Base-by-base conservation (phyloP, 35 echinoderm and acorn worm genomes). In the Ophioderma brevispina region DNA sequence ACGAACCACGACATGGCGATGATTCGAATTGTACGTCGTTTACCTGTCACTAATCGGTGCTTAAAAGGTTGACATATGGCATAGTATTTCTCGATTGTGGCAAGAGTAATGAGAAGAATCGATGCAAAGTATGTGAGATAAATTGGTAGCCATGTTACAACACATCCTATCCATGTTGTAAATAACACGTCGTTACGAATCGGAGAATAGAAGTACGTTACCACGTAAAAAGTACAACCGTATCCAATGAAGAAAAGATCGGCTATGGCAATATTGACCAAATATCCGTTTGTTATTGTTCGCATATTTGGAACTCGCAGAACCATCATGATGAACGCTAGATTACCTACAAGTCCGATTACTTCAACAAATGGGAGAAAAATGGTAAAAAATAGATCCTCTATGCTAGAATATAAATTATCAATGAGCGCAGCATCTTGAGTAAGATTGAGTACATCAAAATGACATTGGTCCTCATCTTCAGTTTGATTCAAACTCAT, bases 1-100 rank as follows among this genome's bases (percentile, higher is more conserved):
- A 42, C 0, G 31, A 59, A 0, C 81, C 81, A 84, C 32, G 39
- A 46, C 32, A 52, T 21, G 1, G 81, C 42, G 55, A 84, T 33
- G 31, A 84, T 39, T 49, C 41, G 40, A 17, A 35, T 31, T 18
- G 81, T 84, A 18, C 41, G 81, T 49, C 50, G n/a, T 30, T 42
- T 40, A 4, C 81, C 41, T 13, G 39, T 39, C 14, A 84, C 50
- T 25, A 32, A 25, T 30, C 23, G 40, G 55, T 46, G 40, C 55
- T 52, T 84, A 31, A 84, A 15, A 1, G 81, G 81, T 35, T 59
- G 81, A 52, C 81, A 84, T 30, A 84, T 40, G 21, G 39, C 38
- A 8, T 49, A 33, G 43, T 46, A 84, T 52, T 46, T 84, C 41
- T 84, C 81, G 32, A 46, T 49, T 14, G 81, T 49, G 1, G 33